Percentiles rank a stretch among this genome's conserved stretches.
These are phyloP conservation scores for Serinus canaria DNA, from an alignment of 2,113 vertebrate species.

Conservation along the genomic window DNA sequence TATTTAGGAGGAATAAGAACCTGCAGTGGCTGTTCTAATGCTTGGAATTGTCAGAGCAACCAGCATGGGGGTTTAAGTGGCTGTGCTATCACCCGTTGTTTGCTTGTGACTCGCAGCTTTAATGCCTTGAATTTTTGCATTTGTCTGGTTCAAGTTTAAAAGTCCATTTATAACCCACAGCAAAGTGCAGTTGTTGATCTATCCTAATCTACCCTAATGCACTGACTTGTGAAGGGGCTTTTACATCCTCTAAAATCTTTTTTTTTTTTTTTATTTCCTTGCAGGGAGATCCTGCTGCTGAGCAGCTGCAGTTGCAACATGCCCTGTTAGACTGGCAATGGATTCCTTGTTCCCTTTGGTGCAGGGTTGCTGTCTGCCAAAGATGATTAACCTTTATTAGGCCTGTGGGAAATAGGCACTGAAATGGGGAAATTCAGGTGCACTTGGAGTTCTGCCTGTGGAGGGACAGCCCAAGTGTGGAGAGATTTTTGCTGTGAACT, in stretches of 20 bases:
- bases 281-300: constrained; percentile 35
- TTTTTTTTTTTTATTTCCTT: not conserved
- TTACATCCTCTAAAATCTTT: not conserved
- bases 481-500: not conserved
- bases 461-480: not conserved
- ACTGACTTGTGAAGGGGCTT: not conserved
- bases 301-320: constrained; percentile 32
- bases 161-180: not conserved
- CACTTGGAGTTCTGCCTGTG: not conserved
- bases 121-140: not conserved
- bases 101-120: not conserved
- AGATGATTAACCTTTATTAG: constrained; percentile 25
- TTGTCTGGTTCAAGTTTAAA: not conserved
- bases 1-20: not conserved
- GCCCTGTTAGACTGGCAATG: constrained; percentile 10
- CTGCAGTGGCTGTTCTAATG: not conserved
- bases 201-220: not conserved
- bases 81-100: not conserved
- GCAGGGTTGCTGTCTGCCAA: constrained; percentile 17
- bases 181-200: not conserved
- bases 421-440: constrained; percentile 16
- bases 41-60: not conserved
- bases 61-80: not conserved
- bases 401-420: not conserved
- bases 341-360: constrained; percentile 26